phyloP scores from a whole-genome alignment of 2,888 invertebrate genomes.

The Deilephila elpenor region DNA sequence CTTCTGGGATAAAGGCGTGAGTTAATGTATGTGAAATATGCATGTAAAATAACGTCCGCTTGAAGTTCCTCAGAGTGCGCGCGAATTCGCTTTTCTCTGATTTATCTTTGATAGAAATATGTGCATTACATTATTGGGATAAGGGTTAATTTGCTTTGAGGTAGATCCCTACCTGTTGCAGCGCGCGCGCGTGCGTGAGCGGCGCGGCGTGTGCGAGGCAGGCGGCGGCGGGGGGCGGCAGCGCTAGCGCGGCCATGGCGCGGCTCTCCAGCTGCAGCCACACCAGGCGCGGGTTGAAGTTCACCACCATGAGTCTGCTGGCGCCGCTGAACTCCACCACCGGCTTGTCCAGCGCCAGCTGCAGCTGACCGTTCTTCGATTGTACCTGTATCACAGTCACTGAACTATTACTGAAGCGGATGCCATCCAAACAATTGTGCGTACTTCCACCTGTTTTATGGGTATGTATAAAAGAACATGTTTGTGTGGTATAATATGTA shows the following conservation, averaged over 20 bases:
- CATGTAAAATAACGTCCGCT: no score
- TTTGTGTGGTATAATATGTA: no score
- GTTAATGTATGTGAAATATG: no score
- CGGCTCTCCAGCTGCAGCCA: slow-evolving; percentile 94
- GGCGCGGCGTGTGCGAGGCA: slow-evolving; percentile 89
- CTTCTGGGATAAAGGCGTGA: no score
- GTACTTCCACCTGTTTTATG: no score
- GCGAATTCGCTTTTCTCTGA: no score
- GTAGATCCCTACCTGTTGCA: slow-evolving; percentile 89
- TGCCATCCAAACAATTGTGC: no score
- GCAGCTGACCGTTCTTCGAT: slow-evolving; percentile 69
- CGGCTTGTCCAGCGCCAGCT: slow-evolving; percentile 85
- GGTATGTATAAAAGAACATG: no score
- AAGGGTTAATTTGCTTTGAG: background rate
- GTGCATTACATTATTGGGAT: no score
- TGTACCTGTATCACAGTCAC: slow-evolving; percentile 57
- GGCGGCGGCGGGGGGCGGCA: slow-evolving; percentile 89
- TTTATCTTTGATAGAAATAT: no score
- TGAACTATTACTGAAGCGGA: no score
- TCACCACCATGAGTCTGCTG: slow-evolving; percentile 93
- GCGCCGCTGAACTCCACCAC: slow-evolving; percentile 91
- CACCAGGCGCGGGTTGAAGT: slow-evolving; percentile 94
- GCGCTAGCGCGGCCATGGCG: slow-evolving; percentile 92
- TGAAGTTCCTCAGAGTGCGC: no score
- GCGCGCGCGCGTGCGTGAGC: slow-evolving; percentile 92